Evolutionary conservation across 2,888 invertebrate genomes (phyloP), one percentile per base, ranked within the genome.

Genomic region (Apantesis nais): DNA sequence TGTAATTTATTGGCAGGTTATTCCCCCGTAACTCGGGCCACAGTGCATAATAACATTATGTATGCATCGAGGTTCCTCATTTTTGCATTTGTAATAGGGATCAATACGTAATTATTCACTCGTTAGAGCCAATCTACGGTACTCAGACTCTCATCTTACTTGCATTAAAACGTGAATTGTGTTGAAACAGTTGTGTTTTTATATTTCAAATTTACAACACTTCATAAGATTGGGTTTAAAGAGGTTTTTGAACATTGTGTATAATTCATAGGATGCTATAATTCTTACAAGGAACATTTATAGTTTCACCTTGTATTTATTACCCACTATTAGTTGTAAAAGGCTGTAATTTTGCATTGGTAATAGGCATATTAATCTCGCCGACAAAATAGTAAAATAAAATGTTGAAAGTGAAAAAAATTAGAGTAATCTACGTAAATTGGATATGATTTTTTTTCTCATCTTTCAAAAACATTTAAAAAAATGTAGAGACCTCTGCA

Each of bases 21-120:
- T 61, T 73, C 74, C 73, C 76, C 68, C 41, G 69, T 84, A 72
- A 74, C 89, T 90, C 85, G 85, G 73, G 78, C 86, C 88, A 81
- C 76, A 63, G 74, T 77, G 79, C 79, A 83, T 85, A 80, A 79
- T 79, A 72, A 75, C 85, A 91, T 93, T 93, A 90, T 85, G 90
- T 91, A 93, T 93, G 93, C 93, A 93, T 89, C 90, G 83, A 85
- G 85, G 89, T 84, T 86, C 88, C 86, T 88, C 91, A 92, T 94
- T 94, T 94, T 94, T 94, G 94, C 93, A 94, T 94, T 90, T 89
- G 91, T 93, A 93, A 93, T 93, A 86, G 88, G 90, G 90, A 93
- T 94, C 93, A 92, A 90, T 90, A 89, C 90, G 92, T 92, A 93
- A 94, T 94, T 94, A 94, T 93, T 93, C 93, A 88, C 86, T 92